Evolutionary conservation across 2,113 vertebrate genomes (phyloP), one percentile per base, ranked within the genome.

Genomic region (Muscicapa adusta): DNA sequence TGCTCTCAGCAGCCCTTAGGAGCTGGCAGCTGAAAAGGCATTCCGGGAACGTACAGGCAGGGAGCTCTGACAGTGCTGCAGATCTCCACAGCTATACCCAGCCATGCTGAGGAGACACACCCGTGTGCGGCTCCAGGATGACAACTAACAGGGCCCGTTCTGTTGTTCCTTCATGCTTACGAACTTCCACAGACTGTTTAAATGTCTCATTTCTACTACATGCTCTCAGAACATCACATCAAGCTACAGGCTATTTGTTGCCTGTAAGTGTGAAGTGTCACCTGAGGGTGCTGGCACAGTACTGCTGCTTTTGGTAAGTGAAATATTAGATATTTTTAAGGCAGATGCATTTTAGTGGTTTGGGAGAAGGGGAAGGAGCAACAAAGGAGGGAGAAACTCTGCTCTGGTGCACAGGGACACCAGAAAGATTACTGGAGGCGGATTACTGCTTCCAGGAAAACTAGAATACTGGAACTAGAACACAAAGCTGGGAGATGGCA

Each of bases 281-380:
- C 7, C 65, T 38, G 56, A 56, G 25, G n/a, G 18, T 34, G 29
- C 29, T 47, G 31, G 33, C 33, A 74, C 20, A 47, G 23, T 36
- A 38, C 10, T 56, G 20, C 33, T 81, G 23, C 12, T 81, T 86
- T 93, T 63, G 24, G n/a, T 42, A 47, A 82, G 36, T 28, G 16
- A 78, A 74, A 72, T 56, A 82, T 33, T 85, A 34, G 26, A 18
- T 84, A 57, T 12, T 65, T 48, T 92, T 91, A 95, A 62, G 34
- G 68, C 76, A 93, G 26, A 47, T 31, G 42, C 14, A 19, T 60
- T 86, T 66, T 43, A 51, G 12, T 36, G 22, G 42, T 24, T 34
- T 51, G 47, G 51, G 72, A 77, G 51, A 80, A 76, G 20, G n/a
- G n/a, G 15, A 65, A 87, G 18, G 38, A 42, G 5, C 23, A 78